A percentile compares a stretch with the other conserved stretches of the same genome.
Conservation (phyloP, 2,888 invertebrate genomes). For the Phortica okadai region DNA sequence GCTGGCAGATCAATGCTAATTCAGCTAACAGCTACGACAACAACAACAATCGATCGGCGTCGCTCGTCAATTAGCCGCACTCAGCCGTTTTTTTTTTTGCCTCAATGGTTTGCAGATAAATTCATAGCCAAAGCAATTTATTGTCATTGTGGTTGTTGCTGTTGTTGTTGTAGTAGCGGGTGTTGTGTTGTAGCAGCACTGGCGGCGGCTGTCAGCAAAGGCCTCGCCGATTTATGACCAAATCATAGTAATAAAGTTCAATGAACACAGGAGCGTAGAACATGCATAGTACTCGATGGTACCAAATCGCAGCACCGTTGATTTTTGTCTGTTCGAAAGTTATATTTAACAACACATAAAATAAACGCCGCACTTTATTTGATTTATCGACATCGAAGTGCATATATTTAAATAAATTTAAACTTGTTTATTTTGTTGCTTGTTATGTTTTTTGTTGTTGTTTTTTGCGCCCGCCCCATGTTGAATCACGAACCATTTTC, state of each 20-base stretch:
- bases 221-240: conserved; percentile 15
- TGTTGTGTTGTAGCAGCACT: conserved; percentile 4
- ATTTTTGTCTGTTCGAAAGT: neutral
- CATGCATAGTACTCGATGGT: neutral
- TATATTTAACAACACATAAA: conserved; percentile 1
- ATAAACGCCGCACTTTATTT: conserved; percentile 11
- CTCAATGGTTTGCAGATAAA: neutral
- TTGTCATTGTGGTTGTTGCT: neutral
- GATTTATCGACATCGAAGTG: conserved; percentile 13
- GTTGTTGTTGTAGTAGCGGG: neutral
- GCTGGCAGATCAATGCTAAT: conserved; percentile 25
- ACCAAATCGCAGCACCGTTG: neutral
- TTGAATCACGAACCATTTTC: neutral
- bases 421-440: neutral
- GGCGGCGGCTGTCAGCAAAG: neutral
- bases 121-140: neutral
- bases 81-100: neutral
- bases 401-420: conserved; percentile 12
- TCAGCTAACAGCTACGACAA: conserved; percentile 26
- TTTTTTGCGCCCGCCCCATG: neutral
- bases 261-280: conserved; percentile 19
- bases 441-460: too few relatives aligned
- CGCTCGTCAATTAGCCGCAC: too few relatives aligned
- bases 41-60: too few relatives aligned
- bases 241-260: conserved; percentile 35